A percentile compares a stretch with the other conserved stretches of the same genome.
Evolutionary conservation across 2,888 invertebrate species (phyloP).

Genomic region (Mantis religiosa): DNA sequence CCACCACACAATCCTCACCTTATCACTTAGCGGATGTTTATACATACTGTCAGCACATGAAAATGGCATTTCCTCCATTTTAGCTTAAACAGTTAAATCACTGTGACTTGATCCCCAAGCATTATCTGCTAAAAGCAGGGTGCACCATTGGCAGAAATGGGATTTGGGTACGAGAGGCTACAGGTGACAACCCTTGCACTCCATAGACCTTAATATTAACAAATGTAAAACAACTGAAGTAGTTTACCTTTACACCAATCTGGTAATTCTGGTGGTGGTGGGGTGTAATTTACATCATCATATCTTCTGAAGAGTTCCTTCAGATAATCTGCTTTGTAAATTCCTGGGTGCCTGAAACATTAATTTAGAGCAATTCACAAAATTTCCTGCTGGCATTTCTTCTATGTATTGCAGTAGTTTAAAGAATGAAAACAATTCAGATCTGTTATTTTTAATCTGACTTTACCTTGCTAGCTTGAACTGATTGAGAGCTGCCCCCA

Average conservation of each 20-base stretch:
- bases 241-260: constrained; percentile 79
- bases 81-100: too few relatives aligned
- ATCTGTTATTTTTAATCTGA: neutral
- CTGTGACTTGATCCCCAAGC: too few relatives aligned
- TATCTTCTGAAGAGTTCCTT: constrained; percentile 78
- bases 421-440: neutral
- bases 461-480: constrained; percentile 66
- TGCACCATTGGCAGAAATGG: too few relatives aligned
- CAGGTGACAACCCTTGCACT: too few relatives aligned
- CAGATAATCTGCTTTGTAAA: constrained; percentile 96
- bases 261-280: constrained; percentile 72
- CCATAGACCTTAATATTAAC: neutral
- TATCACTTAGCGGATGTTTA: too few relatives aligned
- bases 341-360: constrained; percentile 77
- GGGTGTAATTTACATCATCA: constrained; percentile 65
- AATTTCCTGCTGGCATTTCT: neutral
- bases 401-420: too few relatives aligned
- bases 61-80: too few relatives aligned
- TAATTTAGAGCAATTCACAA: neutral
- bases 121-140: too few relatives aligned
- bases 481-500: constrained; percentile 75
- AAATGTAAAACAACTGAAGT: neutral
- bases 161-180: too few relatives aligned
- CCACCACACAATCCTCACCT: too few relatives aligned
- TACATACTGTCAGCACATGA: too few relatives aligned